phyloP scores from a whole-genome alignment of 2,888 invertebrate genomes.

The Theodoxus fluviatilis region DNA sequence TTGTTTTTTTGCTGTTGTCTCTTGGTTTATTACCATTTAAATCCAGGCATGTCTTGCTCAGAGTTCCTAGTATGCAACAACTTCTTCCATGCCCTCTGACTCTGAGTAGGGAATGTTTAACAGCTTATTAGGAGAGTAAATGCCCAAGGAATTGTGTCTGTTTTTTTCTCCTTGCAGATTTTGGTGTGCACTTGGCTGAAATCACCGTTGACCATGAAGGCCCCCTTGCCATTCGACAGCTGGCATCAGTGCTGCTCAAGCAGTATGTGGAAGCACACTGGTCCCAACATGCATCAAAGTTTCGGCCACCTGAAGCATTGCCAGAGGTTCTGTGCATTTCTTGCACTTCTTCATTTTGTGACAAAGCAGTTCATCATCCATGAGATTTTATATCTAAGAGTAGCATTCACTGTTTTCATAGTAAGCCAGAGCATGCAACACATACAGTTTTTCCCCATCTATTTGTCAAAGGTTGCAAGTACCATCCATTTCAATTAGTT shows the following conservation, averaged over 20 bases:
- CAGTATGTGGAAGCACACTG: slow-evolving; percentile 78
- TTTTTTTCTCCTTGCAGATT: slow-evolving; percentile 61
- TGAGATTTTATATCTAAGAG: too few species aligned
- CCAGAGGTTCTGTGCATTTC: too few species aligned
- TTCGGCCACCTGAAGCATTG: slow-evolving; percentile 70
- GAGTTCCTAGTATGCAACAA: neutral
- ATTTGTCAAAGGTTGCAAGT: too few species aligned
- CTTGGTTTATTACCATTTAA: neutral
- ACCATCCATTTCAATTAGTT: too few species aligned
- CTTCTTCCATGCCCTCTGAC: neutral
- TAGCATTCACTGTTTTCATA: too few species aligned
- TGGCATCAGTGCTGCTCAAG: slow-evolving; percentile 76
- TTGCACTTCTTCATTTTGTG: too few species aligned
- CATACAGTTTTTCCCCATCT: too few species aligned
- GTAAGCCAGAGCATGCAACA: too few species aligned
- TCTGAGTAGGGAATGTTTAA: neutral
- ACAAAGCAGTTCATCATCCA: too few species aligned
- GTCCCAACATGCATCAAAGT: slow-evolving; percentile 70
- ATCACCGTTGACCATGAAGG: slow-evolving; percentile 73
- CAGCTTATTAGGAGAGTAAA: neutral
- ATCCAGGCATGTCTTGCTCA: neutral
- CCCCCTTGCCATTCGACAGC: slow-evolving; percentile 72
- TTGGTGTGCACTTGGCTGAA: slow-evolving; percentile 75
- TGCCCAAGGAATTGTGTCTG: neutral
- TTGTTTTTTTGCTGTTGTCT: neutral